These are phyloP conservation scores for Drosophila mimica DNA, from an alignment of 2,888 invertebrate species.

Conservation along the genomic window DNA sequence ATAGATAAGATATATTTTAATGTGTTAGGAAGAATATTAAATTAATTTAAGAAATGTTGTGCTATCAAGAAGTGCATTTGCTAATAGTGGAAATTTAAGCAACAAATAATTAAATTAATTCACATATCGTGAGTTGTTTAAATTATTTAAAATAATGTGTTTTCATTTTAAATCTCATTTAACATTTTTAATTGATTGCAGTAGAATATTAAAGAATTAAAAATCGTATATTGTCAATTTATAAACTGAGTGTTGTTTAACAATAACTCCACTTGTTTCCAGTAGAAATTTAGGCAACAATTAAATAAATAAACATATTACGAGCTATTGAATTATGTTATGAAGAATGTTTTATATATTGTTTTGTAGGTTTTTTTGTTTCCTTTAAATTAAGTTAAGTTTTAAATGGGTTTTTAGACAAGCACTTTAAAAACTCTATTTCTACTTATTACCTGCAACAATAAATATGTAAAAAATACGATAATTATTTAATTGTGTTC, in stretches of 20 bases:
- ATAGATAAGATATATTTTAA: background rate
- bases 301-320: background rate
- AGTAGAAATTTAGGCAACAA: background rate
- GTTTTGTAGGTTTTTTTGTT: background rate
- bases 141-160: background rate
- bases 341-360: background rate
- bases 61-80: background rate
- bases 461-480: background rate
- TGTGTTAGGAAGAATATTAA: background rate
- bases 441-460: background rate
- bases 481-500: background rate
- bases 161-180: background rate
- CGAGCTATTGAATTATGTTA: background rate
- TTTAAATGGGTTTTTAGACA: background rate
- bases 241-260: background rate
- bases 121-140: background rate
- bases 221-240: background rate
- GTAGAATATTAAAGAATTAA: background rate
- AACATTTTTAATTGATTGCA: background rate
- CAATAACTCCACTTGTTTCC: background rate
- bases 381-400: rapidly evolving
- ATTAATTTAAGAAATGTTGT: background rate
- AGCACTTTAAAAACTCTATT: background rate
- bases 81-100: background rate
- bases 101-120: background rate